phyloP scores from a whole-genome alignment of 2,797 vertebrate genomes.

The Sitta carolinensis region DNA sequence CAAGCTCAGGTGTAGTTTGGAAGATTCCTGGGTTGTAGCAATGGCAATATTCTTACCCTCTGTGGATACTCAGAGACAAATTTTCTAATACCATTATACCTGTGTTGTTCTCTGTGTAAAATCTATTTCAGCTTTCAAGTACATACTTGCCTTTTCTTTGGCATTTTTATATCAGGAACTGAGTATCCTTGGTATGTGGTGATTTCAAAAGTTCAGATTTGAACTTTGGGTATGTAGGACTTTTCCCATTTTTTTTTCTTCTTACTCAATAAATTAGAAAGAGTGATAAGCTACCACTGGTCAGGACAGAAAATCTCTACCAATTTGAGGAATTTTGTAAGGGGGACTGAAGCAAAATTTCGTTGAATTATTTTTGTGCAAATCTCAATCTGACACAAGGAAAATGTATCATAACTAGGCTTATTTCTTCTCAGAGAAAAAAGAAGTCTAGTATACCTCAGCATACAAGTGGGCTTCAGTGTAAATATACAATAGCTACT shows the following conservation, averaged over 20 bases:
- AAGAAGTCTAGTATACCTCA: background rate
- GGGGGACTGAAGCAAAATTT: conserved; percentile 20
- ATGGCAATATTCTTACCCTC: background rate
- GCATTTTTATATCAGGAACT: background rate
- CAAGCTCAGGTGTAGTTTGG: background rate
- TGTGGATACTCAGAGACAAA: background rate
- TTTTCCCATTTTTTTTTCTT: conserved; percentile 36
- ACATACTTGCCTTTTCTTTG: background rate
- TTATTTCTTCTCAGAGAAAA: background rate
- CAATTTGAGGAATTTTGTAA: background rate
- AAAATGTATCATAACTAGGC: conserved; percentile 44
- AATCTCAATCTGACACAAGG: conserved; percentile 5
- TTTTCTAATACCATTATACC: background rate
- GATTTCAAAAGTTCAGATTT: background rate
- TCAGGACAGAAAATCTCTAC: conserved; percentile 6
- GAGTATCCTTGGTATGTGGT: background rate
- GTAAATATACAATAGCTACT: conserved; percentile 9
- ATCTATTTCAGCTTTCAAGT: conserved; percentile 1
- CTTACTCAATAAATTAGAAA: conserved; percentile 10
- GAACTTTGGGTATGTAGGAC: background rate
- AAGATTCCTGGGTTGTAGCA: background rate
- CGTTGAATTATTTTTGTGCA: conserved; percentile 2
- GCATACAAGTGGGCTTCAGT: background rate
- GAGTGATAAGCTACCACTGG: background rate
- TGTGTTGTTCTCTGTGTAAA: background rate